Evolutionary conservation across 2,113 vertebrate genomes (phyloP).

Genomic region (Silurus meridionalis): DNA sequence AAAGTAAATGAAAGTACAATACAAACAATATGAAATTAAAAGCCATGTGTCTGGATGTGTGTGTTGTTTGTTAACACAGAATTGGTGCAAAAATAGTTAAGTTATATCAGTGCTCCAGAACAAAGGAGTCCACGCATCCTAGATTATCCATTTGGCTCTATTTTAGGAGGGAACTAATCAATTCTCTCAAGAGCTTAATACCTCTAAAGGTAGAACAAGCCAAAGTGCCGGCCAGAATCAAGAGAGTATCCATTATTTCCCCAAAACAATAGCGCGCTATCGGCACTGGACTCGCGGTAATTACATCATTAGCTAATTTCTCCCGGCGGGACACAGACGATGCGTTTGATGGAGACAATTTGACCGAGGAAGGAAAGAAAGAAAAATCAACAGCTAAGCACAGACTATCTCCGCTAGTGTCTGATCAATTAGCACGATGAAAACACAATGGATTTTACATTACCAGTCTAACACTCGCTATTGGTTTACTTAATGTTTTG

Average conservation of each 20-base stretch:
- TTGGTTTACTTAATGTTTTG: constrained; percentile 55
- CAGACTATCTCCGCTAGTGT: constrained; percentile 46
- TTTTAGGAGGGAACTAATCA: constrained; percentile 41
- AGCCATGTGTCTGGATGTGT: too few species aligned
- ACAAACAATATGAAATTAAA: neutral
- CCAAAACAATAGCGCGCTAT: constrained; percentile 53
- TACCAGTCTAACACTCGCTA: constrained; percentile 54
- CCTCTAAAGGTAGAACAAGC: constrained; percentile 45
- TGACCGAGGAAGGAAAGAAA: constrained; percentile 34
- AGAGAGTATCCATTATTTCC: constrained; percentile 54
- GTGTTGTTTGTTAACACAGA: neutral
- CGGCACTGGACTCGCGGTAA: constrained; percentile 47
- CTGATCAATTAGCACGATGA: constrained; percentile 64
- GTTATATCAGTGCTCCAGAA: constrained; percentile 30
- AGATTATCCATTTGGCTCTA: constrained; percentile 40
- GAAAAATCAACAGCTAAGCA: constrained; percentile 54
- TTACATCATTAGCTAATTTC: constrained; percentile 60
- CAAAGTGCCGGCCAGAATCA: constrained; percentile 40
- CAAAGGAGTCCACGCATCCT: constrained; percentile 8
- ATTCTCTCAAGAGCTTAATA: constrained; percentile 50
- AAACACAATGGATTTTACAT: constrained; percentile 59
- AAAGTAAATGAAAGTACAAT: neutral
- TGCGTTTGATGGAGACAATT: constrained; percentile 48
- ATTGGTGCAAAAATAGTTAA: neutral
- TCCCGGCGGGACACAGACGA: constrained; percentile 44